These are phyloP conservation scores for Nomia melanderi DNA, from an alignment of 1,140 invertebrate genomes.

Conservation along the genomic window DNA sequence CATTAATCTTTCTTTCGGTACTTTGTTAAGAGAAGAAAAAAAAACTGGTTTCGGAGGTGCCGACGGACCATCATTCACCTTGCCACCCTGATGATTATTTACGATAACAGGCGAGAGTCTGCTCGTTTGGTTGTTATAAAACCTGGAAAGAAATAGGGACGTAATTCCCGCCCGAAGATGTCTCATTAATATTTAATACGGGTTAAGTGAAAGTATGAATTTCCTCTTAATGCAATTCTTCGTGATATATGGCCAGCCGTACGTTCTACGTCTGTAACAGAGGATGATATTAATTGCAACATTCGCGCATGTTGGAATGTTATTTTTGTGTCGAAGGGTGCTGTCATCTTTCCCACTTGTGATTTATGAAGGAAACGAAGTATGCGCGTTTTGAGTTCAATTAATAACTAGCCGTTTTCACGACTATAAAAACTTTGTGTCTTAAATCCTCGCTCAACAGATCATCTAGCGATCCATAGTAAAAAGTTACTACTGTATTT, in stretches of 20 bases:
- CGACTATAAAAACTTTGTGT: no score
- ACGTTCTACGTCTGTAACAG: background rate
- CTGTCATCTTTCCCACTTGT: background rate
- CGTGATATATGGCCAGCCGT: background rate
- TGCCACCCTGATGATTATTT: conserved; percentile 48
- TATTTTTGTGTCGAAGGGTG: background rate
- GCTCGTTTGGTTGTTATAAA: conserved; percentile 9
- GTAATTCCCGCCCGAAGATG: conserved; percentile 1
- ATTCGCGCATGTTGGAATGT: background rate
- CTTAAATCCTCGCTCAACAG: no score
- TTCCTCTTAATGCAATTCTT: conserved; percentile 14
- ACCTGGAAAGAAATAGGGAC: background rate
- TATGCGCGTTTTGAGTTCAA: background rate
- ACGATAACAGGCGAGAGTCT: conserved; percentile 38
- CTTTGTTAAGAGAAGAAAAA: conserved; percentile 21
- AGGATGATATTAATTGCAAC: conserved; percentile 23
- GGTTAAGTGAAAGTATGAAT: conserved; percentile 27
- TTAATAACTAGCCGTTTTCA: no score
- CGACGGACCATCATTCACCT: conserved; percentile 52
- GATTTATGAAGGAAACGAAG: background rate
- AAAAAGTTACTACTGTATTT: no score
- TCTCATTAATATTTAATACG: conserved; percentile 32
- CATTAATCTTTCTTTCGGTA: conserved; percentile 54
- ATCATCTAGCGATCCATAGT: no score
- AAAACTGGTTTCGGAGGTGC: conserved; percentile 36